Conservation (phyloP, 2,797 vertebrate species). For the Peromyscus attwateri region DNA sequence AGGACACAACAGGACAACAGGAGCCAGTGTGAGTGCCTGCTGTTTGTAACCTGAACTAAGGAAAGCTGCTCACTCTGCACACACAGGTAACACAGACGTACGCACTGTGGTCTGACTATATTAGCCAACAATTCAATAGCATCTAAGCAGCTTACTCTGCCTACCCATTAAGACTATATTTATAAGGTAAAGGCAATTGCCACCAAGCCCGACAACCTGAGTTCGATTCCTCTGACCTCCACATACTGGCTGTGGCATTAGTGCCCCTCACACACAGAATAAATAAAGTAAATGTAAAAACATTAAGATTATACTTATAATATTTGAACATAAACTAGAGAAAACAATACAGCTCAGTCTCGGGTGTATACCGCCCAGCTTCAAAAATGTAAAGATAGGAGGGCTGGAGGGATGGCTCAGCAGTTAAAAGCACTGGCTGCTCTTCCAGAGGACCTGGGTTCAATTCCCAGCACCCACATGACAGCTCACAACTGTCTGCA, state of each 20-base stretch:
- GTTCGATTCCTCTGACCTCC: not conserved
- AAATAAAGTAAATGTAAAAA: not conserved
- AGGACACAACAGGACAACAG: constrained; percentile 23
- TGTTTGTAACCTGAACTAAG: not conserved
- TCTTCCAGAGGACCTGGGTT: not conserved
- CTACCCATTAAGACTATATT: constrained; percentile 43
- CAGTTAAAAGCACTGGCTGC: not conserved
- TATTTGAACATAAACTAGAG: not conserved
- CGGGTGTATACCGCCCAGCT: not conserved
- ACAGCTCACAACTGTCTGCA: not conserved
- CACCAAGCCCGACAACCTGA: not conserved
- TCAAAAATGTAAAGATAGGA: not conserved
- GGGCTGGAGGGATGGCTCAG: not conserved
- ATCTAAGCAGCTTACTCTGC: constrained; percentile 6
- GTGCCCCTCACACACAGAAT: not conserved
- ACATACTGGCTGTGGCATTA: not conserved
- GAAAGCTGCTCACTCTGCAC: constrained; percentile 8
- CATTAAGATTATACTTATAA: constrained; percentile 38
- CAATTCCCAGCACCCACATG: not conserved
- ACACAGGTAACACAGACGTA: not conserved
- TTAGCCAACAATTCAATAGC: constrained; percentile 34
- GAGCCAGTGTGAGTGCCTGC: not conserved
- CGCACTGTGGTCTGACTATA: constrained; percentile 22
- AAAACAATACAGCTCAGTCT: not conserved
- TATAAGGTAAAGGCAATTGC: not conserved